Evolutionary conservation across 2,797 vertebrate species (phyloP), one percentile per base, ranked within the genome.

Genomic region (Otolemur crassicaudatus): DNA sequence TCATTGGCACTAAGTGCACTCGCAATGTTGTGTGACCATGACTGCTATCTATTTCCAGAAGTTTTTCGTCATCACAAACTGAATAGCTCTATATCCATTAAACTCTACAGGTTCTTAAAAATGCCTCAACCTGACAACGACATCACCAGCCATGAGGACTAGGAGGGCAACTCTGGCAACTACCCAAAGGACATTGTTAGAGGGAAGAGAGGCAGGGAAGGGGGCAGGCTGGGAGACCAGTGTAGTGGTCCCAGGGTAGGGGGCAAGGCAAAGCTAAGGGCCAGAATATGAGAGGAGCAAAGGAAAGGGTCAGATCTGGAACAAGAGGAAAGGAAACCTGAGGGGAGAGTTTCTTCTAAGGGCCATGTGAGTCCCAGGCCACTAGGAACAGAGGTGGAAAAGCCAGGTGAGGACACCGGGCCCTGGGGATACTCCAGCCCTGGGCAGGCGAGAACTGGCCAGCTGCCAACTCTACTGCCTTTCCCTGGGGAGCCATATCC

Each of bases 41-140:
- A 63, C 29, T 69, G 86, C 20, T 56, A 53, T 86, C 72, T 94
- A 83, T 90, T 94, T 94, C 80, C 46, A 87, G 53, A 95, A 72
- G 37, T 49, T 80, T 53, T 86, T 87, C 90, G 91, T 87, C 91
- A 80, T 40, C 92, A 58, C 87, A 53, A 83, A 93, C 58, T 91
- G 93, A 91, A 88, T 73, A 88, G 27, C 29, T 63, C 58, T 34
- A 27, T n/a, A 58, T 13, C 49, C 79, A 58, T 79, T 75, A 86
- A 89, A 79, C 46, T 7, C 53, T 53, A 61, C 31, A 72, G 72
- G 7, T 91, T 94, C 91, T 90, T 75, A 56, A 67, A 87, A 87
- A 91, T 60, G 61, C 70, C 81, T 61, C 61, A 79, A n/a, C 17
- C 81, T 84, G 84, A 34, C 6, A 67, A 46, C 49, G 67, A 92